Conservation (phyloP, 2,888 invertebrate genomes). For the Resseliella maxima region DNA sequence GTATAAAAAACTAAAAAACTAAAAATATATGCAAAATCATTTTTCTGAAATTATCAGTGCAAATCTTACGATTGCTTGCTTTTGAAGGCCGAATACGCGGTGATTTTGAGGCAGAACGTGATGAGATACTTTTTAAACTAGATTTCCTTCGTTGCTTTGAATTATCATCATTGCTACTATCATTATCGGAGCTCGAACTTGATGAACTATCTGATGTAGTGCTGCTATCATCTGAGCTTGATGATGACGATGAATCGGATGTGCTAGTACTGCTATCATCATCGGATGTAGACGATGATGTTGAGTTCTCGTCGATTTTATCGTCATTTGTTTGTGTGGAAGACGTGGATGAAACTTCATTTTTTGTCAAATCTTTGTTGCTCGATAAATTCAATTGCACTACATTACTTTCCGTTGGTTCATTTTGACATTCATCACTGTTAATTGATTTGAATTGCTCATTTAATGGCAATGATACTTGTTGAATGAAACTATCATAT, state of each 20-base stretch:
- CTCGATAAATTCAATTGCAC: not conserved
- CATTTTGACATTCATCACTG: not conserved
- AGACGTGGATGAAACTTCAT: conserved; percentile 8
- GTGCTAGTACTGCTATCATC: not conserved
- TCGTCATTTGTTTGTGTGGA: not conserved
- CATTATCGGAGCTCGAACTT: not conserved
- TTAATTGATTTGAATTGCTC: not conserved
- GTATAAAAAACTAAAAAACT: not conserved
- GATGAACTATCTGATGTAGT: conserved; percentile 8
- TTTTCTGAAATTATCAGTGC: too few relatives aligned
- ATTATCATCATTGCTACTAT: not conserved
- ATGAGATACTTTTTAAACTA: conserved; percentile 1
- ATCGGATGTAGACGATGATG: not conserved
- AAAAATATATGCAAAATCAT: not conserved
- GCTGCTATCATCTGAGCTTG: conserved; percentile 19
- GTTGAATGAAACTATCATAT: conserved; percentile 6
- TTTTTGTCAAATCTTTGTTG: not conserved
- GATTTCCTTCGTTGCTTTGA: not conserved
- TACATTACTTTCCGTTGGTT: not conserved
- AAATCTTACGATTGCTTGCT: not conserved
- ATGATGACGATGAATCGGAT: conserved; percentile 5
- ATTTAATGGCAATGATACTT: conserved; percentile 8
- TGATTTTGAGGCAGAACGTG: conserved; percentile 16
- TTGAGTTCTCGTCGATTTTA: not conserved
- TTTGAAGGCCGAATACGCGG: conserved; percentile 11